Percentiles rank a stretch among this genome's conserved stretches.
These are phyloP conservation scores for Ranitomeya variabilis DNA, from an alignment of 2,113 vertebrate genomes.

Conservation along the genomic window DNA sequence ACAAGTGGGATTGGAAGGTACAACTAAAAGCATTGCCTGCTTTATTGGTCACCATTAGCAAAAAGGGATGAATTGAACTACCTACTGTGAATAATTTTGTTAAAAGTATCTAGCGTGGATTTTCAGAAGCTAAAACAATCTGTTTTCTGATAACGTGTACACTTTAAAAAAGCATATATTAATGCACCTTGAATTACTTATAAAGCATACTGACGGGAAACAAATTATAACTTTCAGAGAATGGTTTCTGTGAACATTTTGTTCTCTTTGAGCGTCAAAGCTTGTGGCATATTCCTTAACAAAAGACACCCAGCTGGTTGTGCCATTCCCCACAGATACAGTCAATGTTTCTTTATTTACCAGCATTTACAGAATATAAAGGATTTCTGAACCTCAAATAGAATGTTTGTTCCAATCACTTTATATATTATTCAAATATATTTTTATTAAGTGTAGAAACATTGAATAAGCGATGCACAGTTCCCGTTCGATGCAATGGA, in stretches of 20 bases:
- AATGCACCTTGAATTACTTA: slow-evolving; percentile 41
- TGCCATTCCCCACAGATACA: slow-evolving; percentile 30
- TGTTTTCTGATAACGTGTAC: slow-evolving; percentile 30
- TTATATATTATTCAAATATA: neutral
- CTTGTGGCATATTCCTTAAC: slow-evolving; percentile 30
- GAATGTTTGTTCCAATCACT: slow-evolving; percentile 37
- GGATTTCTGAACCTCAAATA: slow-evolving; percentile 24
- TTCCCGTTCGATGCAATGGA: neutral
- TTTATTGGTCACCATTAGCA: slow-evolving; percentile 48
- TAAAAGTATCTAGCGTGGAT: slow-evolving; percentile 50
- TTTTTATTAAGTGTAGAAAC: neutral
- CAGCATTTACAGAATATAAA: slow-evolving; percentile 14
- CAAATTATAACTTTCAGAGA: slow-evolving; percentile 49
- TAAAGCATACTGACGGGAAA: slow-evolving; percentile 41
- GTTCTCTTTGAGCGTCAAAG: slow-evolving; percentile 32
- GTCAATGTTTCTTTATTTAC: slow-evolving; percentile 28
- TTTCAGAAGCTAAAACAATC: slow-evolving; percentile 47
- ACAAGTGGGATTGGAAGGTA: slow-evolving; percentile 33
- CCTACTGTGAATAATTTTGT: slow-evolving; percentile 56
- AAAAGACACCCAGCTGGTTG: slow-evolving; percentile 27
- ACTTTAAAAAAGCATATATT: slow-evolving; percentile 44
- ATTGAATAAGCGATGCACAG: neutral
- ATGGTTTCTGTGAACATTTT: slow-evolving; percentile 47
- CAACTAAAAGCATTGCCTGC: slow-evolving; percentile 48
- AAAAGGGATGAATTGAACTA: slow-evolving; percentile 47